Conservation (phyloP, 2,113 vertebrate genomes). For the Coracopsis vasa region DNA sequence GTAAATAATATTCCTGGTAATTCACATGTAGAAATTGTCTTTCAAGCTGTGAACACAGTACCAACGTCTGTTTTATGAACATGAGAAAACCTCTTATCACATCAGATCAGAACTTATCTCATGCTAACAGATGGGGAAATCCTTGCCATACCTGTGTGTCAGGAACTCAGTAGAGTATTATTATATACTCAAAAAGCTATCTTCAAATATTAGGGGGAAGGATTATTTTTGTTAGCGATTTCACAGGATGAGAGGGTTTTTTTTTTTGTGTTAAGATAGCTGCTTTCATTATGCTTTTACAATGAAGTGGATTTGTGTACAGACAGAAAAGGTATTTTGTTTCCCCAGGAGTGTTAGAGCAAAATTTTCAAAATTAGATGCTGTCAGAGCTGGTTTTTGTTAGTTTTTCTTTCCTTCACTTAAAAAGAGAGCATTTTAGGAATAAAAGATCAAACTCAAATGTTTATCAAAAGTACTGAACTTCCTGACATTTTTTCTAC, state of each 20-base stretch:
- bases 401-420: background rate
- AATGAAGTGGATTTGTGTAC: background rate
- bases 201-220: background rate
- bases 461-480: background rate
- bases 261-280: background rate
- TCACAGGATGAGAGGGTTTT: background rate
- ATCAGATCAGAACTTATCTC: conserved; percentile 23
- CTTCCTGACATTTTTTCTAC: background rate
- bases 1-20: background rate
- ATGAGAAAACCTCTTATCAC: conserved; percentile 13
- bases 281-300: background rate
- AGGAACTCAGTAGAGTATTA: conserved; percentile 11
- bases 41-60: background rate
- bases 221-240: conserved; percentile 17
- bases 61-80: background rate
- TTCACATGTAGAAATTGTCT: background rate
- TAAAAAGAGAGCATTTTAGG: background rate
- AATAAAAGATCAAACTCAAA: background rate
- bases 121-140: background rate
- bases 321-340: background rate
- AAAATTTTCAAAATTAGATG: background rate
- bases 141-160: background rate
- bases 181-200: background rate
- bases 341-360: background rate
- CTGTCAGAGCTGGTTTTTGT: background rate